phyloP scores from a whole-genome alignment of 2,113 vertebrate species.

The Corapipo altera region DNA sequence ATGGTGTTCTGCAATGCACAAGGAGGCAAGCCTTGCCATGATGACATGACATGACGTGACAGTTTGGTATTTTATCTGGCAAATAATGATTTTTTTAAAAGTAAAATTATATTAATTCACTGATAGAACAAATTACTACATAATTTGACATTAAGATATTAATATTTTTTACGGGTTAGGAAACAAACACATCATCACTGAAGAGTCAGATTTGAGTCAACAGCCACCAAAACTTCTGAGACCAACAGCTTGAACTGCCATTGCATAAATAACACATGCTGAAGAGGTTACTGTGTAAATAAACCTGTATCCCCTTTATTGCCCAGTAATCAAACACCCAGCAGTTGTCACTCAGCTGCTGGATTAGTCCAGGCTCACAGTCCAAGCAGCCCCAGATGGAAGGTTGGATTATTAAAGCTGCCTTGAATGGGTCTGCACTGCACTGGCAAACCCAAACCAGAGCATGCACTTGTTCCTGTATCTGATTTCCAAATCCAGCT shows the following conservation, averaged over 20 bases:
- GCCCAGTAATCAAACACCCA: not conserved
- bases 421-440: not conserved
- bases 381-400: not conserved
- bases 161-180: not conserved
- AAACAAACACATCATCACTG: not conserved
- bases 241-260: not conserved
- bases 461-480: not conserved
- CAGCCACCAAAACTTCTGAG: not conserved
- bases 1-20: not conserved
- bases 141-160: not conserved
- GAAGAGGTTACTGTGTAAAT: not conserved
- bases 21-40: not conserved
- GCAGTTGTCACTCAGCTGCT: slow-evolving; percentile 17
- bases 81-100: not conserved
- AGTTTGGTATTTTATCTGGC: not conserved
- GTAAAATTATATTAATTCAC: not conserved
- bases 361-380: not conserved
- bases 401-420: not conserved
- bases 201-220: not conserved
- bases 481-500: not conserved
- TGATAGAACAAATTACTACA: not conserved
- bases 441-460: not conserved
- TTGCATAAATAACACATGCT: not conserved
- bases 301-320: not conserved
- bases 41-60: not conserved